Percentiles rank a stretch among this genome's conserved stretches.
phyloP scores from a whole-genome alignment of 1,140 invertebrate species.

The Calephelis virginiensis region DNA sequence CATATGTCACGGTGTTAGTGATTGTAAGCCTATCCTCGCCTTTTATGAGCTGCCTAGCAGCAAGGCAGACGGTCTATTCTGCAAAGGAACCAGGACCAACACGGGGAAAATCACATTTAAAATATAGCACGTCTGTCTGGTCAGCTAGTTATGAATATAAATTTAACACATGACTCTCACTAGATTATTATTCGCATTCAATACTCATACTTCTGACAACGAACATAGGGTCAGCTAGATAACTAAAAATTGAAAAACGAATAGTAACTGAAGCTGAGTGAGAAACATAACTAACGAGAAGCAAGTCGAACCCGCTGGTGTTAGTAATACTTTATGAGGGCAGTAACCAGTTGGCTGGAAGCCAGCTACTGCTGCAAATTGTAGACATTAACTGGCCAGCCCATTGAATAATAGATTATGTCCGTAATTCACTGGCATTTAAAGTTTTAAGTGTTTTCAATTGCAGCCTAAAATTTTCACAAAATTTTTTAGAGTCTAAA shows the following conservation, averaged over 20 bases:
- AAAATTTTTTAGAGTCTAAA: not conserved
- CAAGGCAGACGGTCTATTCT: too few species aligned
- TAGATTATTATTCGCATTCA: too few species aligned
- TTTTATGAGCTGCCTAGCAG: too few species aligned
- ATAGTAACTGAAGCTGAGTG: not conserved
- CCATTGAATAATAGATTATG: constrained; percentile 11
- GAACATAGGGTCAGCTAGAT: too few species aligned
- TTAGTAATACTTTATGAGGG: constrained; percentile 12
- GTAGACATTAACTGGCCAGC: constrained; percentile 6
- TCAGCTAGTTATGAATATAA: too few species aligned
- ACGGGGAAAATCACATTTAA: too few species aligned
- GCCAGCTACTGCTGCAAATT: constrained; percentile 15
- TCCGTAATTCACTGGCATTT: constrained; percentile 6
- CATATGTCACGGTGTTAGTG: too few species aligned
- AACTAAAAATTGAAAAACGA: not conserved
- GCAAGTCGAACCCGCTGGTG: constrained; percentile 1
- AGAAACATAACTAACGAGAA: not conserved
- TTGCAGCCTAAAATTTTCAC: not conserved
- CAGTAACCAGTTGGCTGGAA: constrained; percentile 8
- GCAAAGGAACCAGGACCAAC: too few species aligned
- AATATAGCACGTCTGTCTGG: too few species aligned
- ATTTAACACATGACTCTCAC: too few species aligned
- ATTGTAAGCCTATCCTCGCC: too few species aligned
- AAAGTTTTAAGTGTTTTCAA: not conserved
- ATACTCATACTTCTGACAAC: too few species aligned